Conservation (phyloP, 2,797 vertebrate species). For the Gadopsis marmoratus region DNA sequence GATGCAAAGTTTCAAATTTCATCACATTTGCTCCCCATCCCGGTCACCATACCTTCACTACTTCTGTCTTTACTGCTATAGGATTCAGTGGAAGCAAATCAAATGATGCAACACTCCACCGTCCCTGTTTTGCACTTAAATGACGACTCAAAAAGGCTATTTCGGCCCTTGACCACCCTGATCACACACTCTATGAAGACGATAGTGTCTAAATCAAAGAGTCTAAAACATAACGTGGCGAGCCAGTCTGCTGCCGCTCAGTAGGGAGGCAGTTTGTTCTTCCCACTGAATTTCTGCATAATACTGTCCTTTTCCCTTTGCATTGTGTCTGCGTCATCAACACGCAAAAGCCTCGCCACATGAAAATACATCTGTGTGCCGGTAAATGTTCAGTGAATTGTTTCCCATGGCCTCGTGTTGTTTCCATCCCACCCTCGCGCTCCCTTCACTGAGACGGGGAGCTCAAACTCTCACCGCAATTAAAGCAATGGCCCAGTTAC, state of each 20-base stretch:
- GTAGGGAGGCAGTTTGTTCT: background rate
- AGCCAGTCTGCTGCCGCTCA: background rate
- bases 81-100: background rate
- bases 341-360: background rate
- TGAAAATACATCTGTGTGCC: constrained; percentile 29
- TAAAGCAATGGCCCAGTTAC: constrained; percentile 72
- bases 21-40: constrained; percentile 1
- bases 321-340: background rate
- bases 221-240: background rate
- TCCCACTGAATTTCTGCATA: background rate
- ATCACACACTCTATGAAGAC: background rate
- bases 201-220: background rate
- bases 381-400: constrained; percentile 31
- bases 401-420: constrained; percentile 60
- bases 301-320: constrained; percentile 1
- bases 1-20: constrained; percentile 18
- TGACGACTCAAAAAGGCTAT: constrained; percentile 2
- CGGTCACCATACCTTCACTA: background rate
- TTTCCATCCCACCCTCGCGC: constrained; percentile 32
- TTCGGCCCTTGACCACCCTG: background rate
- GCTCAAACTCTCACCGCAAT: constrained; percentile 67
- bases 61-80: background rate
- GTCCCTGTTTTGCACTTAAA: background rate
- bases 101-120: background rate
- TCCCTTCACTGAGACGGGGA: constrained; percentile 48